Percentiles rank a stretch among this genome's conserved stretches.
phyloP scores from a whole-genome alignment of 1,140 invertebrate genomes.

The Eciton burchellii region DNA sequence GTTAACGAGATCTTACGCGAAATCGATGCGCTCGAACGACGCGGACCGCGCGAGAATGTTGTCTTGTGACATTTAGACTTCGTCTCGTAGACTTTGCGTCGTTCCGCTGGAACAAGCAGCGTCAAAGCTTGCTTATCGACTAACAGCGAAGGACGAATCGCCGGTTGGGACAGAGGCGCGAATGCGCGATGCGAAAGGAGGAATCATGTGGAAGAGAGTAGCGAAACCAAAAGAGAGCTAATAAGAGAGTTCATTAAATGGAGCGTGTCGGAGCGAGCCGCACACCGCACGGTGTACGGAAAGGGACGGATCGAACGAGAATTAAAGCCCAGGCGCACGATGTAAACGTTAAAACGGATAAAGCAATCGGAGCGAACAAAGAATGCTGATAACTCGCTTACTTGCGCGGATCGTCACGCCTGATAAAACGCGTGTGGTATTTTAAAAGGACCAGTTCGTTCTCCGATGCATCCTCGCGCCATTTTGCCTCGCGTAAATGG shows the following conservation, averaged over 20 bases:
- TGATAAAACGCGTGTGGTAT: not conserved
- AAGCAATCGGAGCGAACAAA: not conserved
- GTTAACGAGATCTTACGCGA: not conserved
- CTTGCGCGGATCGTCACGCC: not conserved
- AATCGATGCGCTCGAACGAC: not conserved
- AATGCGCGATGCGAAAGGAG: conserved; percentile 59
- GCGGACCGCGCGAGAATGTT: not conserved
- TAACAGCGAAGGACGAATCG: no score
- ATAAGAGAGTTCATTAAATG: conserved; percentile 57
- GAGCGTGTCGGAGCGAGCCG: conserved; percentile 19
- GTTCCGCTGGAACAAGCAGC: conserved; percentile 13
- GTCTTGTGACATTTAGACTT: no score
- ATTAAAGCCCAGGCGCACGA: not conserved
- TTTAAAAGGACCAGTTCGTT: not conserved
- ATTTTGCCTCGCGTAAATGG: no score
- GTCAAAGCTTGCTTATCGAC: no score
- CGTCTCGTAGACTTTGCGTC: not conserved
- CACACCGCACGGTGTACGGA: not conserved
- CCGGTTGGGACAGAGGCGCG: no score
- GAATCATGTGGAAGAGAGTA: conserved; percentile 35
- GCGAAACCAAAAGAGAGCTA: conserved; percentile 1
- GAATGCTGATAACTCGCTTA: not conserved
- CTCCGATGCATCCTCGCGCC: not conserved
- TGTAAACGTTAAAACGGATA: conserved; percentile 15
- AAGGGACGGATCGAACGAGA: not conserved